Evolutionary conservation across 2,113 vertebrate species (phyloP), one percentile per base, ranked within the genome.

Genomic region (Cephalopholis sonnerati): DNA sequence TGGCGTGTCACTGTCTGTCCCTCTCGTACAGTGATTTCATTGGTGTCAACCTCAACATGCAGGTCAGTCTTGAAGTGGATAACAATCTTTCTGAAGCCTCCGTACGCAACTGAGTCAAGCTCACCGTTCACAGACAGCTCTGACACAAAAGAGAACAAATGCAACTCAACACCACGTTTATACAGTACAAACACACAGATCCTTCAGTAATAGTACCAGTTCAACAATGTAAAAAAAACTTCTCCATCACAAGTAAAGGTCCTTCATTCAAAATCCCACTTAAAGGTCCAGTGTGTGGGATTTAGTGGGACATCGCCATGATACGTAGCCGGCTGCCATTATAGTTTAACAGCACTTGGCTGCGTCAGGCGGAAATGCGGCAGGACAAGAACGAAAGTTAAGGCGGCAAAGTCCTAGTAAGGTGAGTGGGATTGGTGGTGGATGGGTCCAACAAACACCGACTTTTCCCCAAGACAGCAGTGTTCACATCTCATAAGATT

Each of bases 81-180:
- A 32, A 48, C 39, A 11, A 96, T 93, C 51, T 17, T 53, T 67
- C 2, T 58, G 77, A 95, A 95, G 67, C 94, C 93, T 15, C 74
- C 83, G 4, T 64, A 12, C 20, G 0, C 4, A 5, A 22, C 7
- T n/a, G 36, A 50, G 29, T 80, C 48, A 41, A 94, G 93, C 22
- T 93, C 36, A 44, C 93, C 95, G 9, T 92, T 92, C 67, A 95
- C 79, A 61, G 50, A 76, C 64, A 96, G 63, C 27, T 69, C 94
- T 96, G 12, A 15, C 8, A 29, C 1, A 81, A 62, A 83, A 71
- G 12, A 32, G n/a, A 69, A 64, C 2, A 75, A 51, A 68, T 7
- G 0, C 15, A 64, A 57, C 15, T 77, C 5, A 68, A 76, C n/a
- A 44, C 7, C 11, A 65, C 8, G 20, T 7, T 10, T 22, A 61